A percentile compares a stretch with the other conserved stretches of the same genome.
Conservation (phyloP, 2,797 vertebrate species). For the Luscinia megarhynchos region DNA sequence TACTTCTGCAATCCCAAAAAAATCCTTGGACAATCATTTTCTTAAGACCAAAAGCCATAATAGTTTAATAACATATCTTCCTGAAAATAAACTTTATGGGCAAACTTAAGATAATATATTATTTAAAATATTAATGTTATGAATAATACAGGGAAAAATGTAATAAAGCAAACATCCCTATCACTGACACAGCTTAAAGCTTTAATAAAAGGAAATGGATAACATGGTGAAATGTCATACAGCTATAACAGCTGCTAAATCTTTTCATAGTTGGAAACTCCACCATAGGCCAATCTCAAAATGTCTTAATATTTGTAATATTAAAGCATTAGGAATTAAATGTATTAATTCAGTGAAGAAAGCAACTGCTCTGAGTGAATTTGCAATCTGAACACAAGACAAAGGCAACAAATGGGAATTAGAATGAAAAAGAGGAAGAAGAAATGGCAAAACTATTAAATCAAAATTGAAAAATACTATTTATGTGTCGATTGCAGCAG, state of each 20-base stretch:
- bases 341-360: neutral
- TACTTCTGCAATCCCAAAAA: neutral
- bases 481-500: neutral
- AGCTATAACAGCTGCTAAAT: neutral
- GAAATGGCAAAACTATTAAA: slow-evolving; percentile 26
- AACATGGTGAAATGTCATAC: neutral
- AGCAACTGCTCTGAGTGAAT: neutral
- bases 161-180: neutral
- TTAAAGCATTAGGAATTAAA: neutral
- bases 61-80: neutral
- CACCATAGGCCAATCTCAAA: neutral
- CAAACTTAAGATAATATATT: neutral
- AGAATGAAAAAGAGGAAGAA: neutral
- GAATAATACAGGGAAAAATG: neutral
- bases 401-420: neutral
- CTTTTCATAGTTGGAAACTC: neutral
- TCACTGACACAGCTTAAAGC: neutral
- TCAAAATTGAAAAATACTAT: slow-evolving; percentile 26
- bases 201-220: neutral
- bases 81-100: neutral
- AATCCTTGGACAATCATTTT: neutral
- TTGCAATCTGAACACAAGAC: neutral
- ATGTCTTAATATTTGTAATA: neutral
- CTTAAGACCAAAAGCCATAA: neutral
- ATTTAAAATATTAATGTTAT: neutral